Evolutionary conservation across 2,113 vertebrate genomes (phyloP).

Genomic region (Isichthys henryi): DNA sequence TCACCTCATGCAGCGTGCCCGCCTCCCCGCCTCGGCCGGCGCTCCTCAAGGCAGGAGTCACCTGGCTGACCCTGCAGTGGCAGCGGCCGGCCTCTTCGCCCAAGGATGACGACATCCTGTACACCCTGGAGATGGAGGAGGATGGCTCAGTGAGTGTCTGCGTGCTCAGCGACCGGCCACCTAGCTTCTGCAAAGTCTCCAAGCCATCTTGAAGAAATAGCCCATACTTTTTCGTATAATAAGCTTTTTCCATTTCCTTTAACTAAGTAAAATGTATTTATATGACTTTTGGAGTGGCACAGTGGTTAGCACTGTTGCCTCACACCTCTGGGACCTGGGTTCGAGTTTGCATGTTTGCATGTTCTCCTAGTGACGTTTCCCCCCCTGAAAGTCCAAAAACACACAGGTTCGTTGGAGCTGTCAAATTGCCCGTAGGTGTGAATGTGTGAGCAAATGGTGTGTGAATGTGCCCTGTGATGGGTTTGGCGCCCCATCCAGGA

Average conservation of each 20-base stretch:
- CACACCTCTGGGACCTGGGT: not conserved
- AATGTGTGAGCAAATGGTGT: no score
- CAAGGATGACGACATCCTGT: slow-evolving; percentile 88
- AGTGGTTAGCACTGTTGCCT: not conserved
- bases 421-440: not conserved
- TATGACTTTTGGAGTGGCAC: not conserved
- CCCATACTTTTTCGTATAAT: not conserved
- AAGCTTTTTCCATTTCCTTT: not conserved
- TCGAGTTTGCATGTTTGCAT: not conserved
- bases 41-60: slow-evolving; percentile 80
- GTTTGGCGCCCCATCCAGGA: not conserved
- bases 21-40: slow-evolving; percentile 79
- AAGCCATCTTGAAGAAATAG: not conserved
- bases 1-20: slow-evolving; percentile 94
- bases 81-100: slow-evolving; percentile 83
- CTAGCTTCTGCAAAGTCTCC: not conserved
- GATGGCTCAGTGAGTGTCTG: slow-evolving; percentile 75
- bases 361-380: not conserved
- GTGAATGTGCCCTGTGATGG: not conserved
- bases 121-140: slow-evolving; percentile 96
- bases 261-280: not conserved
- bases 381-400: no score
- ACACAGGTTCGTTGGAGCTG: not conserved
- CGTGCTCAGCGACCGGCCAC: not conserved
- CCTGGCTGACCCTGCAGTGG: slow-evolving; percentile 87